These are phyloP conservation scores for Dascillus cervinus DNA, from an alignment of 2,888 invertebrate genomes.

Conservation along the genomic window DNA sequence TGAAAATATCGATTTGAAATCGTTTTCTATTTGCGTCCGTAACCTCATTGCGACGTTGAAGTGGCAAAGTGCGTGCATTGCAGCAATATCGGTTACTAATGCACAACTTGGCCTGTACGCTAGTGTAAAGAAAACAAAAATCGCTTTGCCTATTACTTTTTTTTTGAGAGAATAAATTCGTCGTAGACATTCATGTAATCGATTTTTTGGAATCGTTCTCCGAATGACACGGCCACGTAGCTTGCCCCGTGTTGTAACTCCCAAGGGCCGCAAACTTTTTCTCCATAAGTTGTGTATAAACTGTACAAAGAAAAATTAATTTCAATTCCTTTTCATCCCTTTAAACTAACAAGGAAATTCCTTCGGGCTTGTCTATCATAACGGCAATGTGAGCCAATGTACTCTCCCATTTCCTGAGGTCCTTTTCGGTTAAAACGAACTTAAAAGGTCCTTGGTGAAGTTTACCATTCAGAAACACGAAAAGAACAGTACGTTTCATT, in stretches of 20 bases:
- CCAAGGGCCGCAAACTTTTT: constrained; percentile 11
- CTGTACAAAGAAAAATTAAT: not conserved
- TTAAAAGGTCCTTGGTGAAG: constrained; percentile 7
- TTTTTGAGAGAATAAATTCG: not conserved
- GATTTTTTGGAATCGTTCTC: constrained; percentile 9
- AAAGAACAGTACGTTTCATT: constrained; percentile 8
- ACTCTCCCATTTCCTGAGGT: constrained; percentile 11
- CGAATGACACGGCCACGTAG: constrained; percentile 10
- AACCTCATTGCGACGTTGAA: no score
- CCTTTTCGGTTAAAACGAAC: constrained; percentile 12
- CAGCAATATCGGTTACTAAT: no score
- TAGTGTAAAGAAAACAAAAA: no score
- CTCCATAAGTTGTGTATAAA: constrained; percentile 9
- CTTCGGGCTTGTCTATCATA: constrained; percentile 7
- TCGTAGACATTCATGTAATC: constrained; percentile 2
- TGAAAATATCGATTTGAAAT: no score
- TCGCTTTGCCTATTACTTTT: no score
- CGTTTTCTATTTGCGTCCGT: no score
- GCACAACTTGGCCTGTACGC: no score
- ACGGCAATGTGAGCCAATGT: constrained; percentile 9
- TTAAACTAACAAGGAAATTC: constrained; percentile 1
- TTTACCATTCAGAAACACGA: constrained; percentile 9
- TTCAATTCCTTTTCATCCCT: not conserved
- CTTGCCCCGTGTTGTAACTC: constrained; percentile 14
- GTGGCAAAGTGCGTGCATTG: no score